Percentiles rank a stretch among this genome's conserved stretches.
Evolutionary conservation across 2,113 vertebrate genomes (phyloP).

Genomic region (Anhinga rufa): DNA sequence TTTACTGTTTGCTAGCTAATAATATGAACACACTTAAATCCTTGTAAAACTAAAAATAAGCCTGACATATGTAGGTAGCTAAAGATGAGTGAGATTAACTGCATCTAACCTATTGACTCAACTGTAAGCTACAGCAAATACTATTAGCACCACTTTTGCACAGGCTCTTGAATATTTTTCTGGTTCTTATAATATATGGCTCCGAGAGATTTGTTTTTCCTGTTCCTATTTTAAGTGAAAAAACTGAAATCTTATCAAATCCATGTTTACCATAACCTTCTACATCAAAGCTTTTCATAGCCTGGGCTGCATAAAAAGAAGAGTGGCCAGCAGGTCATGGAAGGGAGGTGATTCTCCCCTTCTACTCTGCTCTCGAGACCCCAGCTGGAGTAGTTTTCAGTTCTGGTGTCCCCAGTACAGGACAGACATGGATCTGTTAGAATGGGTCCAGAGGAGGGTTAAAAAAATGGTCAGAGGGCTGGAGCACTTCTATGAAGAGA

Average conservation of each 20-base stretch:
- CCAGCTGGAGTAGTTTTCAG: not conserved
- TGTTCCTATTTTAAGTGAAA: not conserved
- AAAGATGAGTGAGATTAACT: not conserved
- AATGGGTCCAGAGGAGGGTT: not conserved
- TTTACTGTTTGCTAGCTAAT: not conserved
- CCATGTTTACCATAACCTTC: accelerated
- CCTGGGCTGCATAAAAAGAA: not conserved
- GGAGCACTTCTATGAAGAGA: not conserved
- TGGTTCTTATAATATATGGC: not conserved
- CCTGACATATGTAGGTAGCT: not conserved
- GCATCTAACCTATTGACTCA: not conserved
- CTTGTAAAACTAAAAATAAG: not conserved
- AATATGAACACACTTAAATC: not conserved
- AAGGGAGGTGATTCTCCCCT: not conserved
- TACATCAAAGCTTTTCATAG: not conserved
- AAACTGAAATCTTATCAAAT: not conserved
- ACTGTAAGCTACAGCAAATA: not conserved
- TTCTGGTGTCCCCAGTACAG: not conserved
- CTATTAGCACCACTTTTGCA: not conserved
- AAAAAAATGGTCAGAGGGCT: not conserved
- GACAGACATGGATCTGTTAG: not conserved
- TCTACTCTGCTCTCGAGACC: not conserved
- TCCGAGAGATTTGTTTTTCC: not conserved
- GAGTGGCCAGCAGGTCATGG: not conserved
- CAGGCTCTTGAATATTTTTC: not conserved